Evolutionary conservation across 2,113 vertebrate genomes (phyloP), one percentile per base, ranked within the genome.

Genomic region (Lasiurus cinereus): DNA sequence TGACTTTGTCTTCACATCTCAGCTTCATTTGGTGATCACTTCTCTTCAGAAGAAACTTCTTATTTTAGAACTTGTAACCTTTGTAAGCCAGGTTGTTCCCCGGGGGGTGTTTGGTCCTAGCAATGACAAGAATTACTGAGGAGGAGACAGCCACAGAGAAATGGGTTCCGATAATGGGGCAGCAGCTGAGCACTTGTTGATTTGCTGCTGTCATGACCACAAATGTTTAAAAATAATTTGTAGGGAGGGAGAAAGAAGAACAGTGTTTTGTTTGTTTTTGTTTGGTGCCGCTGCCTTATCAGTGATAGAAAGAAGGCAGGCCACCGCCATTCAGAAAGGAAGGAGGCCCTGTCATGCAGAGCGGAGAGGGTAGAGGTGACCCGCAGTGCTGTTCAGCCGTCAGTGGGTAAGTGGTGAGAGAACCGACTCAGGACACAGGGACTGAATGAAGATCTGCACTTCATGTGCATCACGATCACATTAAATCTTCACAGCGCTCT

Each of bases 191-290:
- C 52, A 11, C 77, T 85, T 96, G 93, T 83, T 96, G 93, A 94
- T 97, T 88, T 80, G 78, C 80, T 91, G 64, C 78, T 43, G 31
- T 97, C 66, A 54, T 88, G 92, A 98, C 97, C 96, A 91, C 97
- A 96, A 36, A 52, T 78, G 94, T 96, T 96, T 97, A 97, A 97
- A 97, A 97, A 97, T 96, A 97, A 88, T 96, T 72, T 85, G 43
- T 95, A 89, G 52, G 76, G 87, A 91, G 48, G 72, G 83, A 76
- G 18, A 77, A 86, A 66, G 77, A 82, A 95, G 91, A 93, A 83
- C 24, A 27, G 90, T 93, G 86, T 89, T 82, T 67, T 48, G 66
- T 39, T 46, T 67, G 39, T 88, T 5, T 87, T 24, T 46, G 13
- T 84, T 78, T 72, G 59, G 48, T 59, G 66, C 70, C 82, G 29